A percentile compares a stretch with the other conserved stretches of the same genome.
Conservation (phyloP, 2,113 vertebrate genomes). For the Tupaia tana region DNA sequence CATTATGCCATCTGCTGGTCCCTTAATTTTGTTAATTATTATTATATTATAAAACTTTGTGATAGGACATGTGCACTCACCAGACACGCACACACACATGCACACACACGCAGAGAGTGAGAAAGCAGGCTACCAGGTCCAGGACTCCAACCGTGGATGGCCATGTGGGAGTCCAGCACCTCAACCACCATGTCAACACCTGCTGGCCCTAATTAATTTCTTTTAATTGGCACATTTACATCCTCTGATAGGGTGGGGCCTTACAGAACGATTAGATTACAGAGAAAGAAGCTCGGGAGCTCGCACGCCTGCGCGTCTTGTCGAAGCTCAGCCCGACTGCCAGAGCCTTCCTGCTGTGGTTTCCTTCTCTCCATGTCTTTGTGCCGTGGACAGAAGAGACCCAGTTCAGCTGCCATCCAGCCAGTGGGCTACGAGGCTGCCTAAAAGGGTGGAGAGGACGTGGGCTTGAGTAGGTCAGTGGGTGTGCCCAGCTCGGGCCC, state of each 20-base stretch:
- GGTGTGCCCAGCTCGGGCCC: not conserved
- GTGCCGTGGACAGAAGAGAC: not conserved
- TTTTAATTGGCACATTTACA: not conserved
- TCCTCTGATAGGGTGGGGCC: not conserved
- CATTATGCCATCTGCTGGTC: no score
- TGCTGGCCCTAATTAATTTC: not conserved
- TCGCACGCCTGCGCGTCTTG: not conserved
- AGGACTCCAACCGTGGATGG: no score
- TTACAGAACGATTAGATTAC: not conserved
- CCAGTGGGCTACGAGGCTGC: accelerated
- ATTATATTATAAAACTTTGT: no score
- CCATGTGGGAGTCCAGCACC: no score
- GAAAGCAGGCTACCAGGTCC: no score
- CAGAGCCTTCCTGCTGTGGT: not conserved
- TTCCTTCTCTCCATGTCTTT: not conserved
- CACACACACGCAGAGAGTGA: no score
- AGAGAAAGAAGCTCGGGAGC: not conserved
- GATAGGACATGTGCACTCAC: no score
- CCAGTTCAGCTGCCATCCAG: no score
- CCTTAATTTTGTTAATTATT: no score
- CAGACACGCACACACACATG: no score
- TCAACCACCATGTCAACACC: no score
- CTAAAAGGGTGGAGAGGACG: not conserved
- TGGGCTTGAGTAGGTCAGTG: accelerated
- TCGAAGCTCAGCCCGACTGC: not conserved